These are phyloP conservation scores for Chaetodon trifascialis DNA, from an alignment of 2,113 vertebrate genomes.

Conservation along the genomic window DNA sequence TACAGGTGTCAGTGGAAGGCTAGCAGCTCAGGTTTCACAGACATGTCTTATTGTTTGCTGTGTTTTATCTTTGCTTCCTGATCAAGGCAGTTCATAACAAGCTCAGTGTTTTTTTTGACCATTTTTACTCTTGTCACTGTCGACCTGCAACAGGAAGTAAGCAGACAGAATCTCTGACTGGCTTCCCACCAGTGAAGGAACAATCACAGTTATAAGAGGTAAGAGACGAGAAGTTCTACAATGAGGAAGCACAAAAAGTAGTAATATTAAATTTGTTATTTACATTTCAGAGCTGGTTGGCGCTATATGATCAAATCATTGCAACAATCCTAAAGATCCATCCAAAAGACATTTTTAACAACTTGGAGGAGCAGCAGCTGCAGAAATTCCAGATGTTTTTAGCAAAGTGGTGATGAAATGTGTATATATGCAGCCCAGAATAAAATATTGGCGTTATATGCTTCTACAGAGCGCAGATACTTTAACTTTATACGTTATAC, in stretches of 20 bases:
- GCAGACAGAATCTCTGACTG: background rate
- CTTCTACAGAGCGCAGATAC: too few species aligned
- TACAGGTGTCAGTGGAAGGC: too few species aligned
- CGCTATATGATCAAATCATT: too few species aligned
- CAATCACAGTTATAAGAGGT: background rate
- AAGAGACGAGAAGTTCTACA: too few species aligned
- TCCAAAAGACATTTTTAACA: background rate
- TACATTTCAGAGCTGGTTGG: too few species aligned
- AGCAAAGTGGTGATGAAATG: background rate
- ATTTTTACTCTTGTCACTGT: background rate
- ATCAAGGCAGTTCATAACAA: background rate
- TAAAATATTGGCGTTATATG: too few species aligned
- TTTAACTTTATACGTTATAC: too few species aligned
- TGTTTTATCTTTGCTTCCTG: background rate
- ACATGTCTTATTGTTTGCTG: background rate
- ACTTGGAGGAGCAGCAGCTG: background rate
- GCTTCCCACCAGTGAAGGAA: background rate
- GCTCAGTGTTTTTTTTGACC: background rate
- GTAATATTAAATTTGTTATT: too few species aligned
- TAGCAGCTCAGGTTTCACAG: background rate
- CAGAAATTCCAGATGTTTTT: background rate
- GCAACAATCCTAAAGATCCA: too few species aligned
- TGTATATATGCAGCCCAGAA: too few species aligned
- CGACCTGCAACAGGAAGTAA: background rate
- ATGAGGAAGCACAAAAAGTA: too few species aligned